Evolutionary conservation across 2,113 vertebrate species (phyloP).

Genomic region (Amazona vittata): DNA sequence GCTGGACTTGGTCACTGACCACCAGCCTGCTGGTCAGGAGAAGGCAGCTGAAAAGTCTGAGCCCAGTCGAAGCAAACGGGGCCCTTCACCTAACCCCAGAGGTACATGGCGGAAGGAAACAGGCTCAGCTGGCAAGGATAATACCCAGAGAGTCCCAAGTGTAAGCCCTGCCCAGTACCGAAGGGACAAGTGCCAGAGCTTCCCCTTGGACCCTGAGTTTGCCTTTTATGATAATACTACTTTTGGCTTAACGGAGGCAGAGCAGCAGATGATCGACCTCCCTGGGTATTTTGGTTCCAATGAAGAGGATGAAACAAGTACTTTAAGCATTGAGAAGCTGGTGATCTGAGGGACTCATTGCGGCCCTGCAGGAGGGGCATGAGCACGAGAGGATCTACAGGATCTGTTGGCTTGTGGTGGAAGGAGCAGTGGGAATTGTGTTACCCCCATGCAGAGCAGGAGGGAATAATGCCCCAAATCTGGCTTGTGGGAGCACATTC

Average conservation of each 20-base stretch:
- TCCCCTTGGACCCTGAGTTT: constrained; percentile 82
- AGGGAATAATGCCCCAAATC: neutral
- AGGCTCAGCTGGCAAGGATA: constrained; percentile 61
- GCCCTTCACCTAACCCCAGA: constrained; percentile 85
- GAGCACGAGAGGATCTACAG: neutral
- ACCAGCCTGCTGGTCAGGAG: constrained; percentile 2
- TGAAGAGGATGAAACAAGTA: constrained; percentile 81
- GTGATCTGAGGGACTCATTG: constrained; percentile 63
- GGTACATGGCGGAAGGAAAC: constrained; percentile 81
- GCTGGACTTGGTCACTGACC: constrained; percentile 52
- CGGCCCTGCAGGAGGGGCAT: neutral
- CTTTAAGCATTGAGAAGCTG: constrained; percentile 80
- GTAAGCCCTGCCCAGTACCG: constrained; percentile 81
- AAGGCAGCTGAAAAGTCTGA: constrained; percentile 77
- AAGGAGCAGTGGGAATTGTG: neutral
- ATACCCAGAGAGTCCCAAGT: constrained; percentile 77
- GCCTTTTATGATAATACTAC: constrained; percentile 82
- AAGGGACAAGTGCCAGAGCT: constrained; percentile 84
- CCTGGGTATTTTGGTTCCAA: constrained; percentile 82
- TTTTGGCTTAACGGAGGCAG: constrained; percentile 86
- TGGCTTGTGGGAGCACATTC: constrained; percentile 8
- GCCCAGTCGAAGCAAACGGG: constrained; percentile 81
- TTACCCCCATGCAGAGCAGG: neutral
- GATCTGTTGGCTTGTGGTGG: neutral
- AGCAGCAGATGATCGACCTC: constrained; percentile 89